These are phyloP conservation scores for Caenorhabditis imperialis DNA, from an alignment of 2,888 invertebrate genomes.

Conservation along the genomic window DNA sequence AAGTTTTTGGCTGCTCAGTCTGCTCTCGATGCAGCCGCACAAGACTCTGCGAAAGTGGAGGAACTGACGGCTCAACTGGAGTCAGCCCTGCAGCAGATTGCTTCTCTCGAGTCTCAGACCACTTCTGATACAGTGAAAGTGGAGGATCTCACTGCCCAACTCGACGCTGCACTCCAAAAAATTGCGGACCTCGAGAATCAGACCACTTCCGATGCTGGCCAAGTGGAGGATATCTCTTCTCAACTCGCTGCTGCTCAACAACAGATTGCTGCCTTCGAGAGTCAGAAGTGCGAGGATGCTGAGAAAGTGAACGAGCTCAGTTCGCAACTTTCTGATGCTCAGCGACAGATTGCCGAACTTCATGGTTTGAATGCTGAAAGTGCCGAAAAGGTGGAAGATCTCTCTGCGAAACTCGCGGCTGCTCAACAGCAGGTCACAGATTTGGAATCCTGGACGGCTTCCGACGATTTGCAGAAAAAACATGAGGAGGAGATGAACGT, in stretches of 20 bases:
- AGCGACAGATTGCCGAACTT: neutral
- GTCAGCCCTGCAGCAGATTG: too few species aligned
- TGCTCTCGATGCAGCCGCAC: neutral
- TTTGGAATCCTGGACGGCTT: neutral
- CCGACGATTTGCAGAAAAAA: neutral
- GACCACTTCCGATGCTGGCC: too few species aligned
- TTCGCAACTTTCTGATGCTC: neutral
- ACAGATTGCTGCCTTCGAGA: too few species aligned
- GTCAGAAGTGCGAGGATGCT: too few species aligned
- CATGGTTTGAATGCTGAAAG: neutral
- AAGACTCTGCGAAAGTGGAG: neutral
- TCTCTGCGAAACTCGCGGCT: neutral
- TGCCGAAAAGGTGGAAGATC: conserved; percentile 5
- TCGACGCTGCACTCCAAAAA: too few species aligned
- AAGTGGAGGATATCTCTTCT: too few species aligned
- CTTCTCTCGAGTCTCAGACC: neutral
- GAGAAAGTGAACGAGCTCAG: neutral
- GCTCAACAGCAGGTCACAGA: neutral
- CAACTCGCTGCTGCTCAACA: neutral
- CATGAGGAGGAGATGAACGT: neutral
- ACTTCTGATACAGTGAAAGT: neutral
- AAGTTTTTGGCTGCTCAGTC: neutral
- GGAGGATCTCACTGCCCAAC: too few species aligned
- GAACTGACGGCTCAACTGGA: neutral
- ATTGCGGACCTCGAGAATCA: too few species aligned